Evolutionary conservation across 1,140 invertebrate species (phyloP), one percentile per base, ranked within the genome.

Genomic region (Anagrus nilaparvatae): DNA sequence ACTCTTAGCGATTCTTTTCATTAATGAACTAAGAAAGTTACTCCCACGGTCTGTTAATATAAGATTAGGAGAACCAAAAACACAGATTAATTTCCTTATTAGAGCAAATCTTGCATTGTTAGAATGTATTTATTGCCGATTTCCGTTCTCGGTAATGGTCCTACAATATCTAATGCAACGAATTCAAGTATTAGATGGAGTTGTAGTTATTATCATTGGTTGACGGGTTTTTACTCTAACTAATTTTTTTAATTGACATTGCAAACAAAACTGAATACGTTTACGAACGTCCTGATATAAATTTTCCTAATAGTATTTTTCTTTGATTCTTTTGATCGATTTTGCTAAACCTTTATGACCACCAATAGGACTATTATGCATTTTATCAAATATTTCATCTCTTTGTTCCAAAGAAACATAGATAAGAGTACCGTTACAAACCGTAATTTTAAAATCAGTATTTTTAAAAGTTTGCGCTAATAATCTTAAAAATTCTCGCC

Each of bases 31-130:
- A 2, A 43, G 43, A 29, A 58, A 57, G 36, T 59, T 48, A 1
- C 29, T 30, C 13, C 53, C 54, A 47, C 54, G 46, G 43, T 59
- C 54, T 2, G 52, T 50, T 18, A 59, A 17, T 5, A 60, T 47
- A 1, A 14, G 27, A n/a, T 51, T 39, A n/a, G 55, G 51, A 8
- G 52, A 45, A 21, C 51, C 55, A 40, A 47, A 59, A 8, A 44
- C 44, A 19, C 39, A 46, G 21, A 61, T 47, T 13, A 53, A 40
- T 5, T 51, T 18, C 17, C 36, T 33, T 0, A 49, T 32, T 4
- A 49, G 35, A 0, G 45, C 45, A 40, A 19, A 13, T 49, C 53
- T 47, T 59, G 50, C 2, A 51, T 42, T 2, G 44, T 49, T 8
- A 41, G 19, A 0, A 49, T 38, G 16, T 35, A 47, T 2, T 13